Conservation (phyloP, 2,113 vertebrate species). For the Condylura cristata region DNA sequence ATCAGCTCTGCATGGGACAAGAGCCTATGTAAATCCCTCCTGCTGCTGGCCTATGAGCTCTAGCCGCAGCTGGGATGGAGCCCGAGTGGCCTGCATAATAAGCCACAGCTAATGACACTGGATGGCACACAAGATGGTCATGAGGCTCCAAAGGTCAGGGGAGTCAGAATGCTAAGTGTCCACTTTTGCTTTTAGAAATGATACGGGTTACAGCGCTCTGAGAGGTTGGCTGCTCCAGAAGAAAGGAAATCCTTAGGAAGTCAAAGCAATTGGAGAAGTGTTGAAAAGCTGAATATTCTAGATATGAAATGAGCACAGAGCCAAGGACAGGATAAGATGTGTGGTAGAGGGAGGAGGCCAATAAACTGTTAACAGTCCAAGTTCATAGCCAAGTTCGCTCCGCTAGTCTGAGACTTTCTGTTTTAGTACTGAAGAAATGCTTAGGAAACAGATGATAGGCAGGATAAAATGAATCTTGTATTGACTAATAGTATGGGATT, state of each 20-base stretch:
- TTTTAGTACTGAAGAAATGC: conserved; percentile 45
- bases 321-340: neutral
- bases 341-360: neutral
- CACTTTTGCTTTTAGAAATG: neutral
- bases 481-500: conserved; percentile 62
- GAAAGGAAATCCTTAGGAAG: neutral
- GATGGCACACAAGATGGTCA: neutral
- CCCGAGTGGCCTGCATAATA: neutral
- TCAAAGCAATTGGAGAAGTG: too few species aligned
- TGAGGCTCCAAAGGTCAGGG: neutral
- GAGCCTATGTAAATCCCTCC: neutral
- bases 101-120: neutral
- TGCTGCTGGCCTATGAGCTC: neutral
- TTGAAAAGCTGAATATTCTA: neutral
- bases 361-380: too few species aligned
- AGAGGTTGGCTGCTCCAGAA: neutral
- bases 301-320: neutral
- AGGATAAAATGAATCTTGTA: conserved; percentile 18
- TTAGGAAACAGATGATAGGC: conserved; percentile 16
- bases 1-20: neutral
- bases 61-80: neutral
- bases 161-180: neutral
- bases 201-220: neutral
- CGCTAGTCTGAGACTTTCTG: neutral
- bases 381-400: neutral